Evolutionary conservation across 2,888 invertebrate species (phyloP), one percentile per base, ranked within the genome.

Genomic region (Cephalotes varians): DNA sequence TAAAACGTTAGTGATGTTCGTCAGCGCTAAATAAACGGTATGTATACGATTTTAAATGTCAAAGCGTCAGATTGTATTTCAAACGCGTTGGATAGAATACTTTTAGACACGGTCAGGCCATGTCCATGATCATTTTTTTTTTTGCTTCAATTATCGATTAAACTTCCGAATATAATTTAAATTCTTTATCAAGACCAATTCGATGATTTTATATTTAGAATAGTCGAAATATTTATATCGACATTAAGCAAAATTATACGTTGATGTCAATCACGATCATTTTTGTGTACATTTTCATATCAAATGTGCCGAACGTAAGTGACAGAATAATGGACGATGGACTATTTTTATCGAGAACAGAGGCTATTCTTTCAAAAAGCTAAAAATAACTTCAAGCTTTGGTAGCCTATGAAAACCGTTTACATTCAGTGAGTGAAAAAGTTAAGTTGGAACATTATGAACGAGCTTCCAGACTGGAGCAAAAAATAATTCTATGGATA

Each of bases 291-390:
- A 74, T 64, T 62, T 82, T 76, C 25, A 60, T 51, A 64, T 82
- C 65, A 65, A 87, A 86, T 65, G 71, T 65, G 31, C 67, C 37
- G 47, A 77, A 83, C 76, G 74, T 74, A 82, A 81, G 83, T 86
- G 69, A 67, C 76, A 82, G 82, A 81, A 85, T 83, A 88, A 89
- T 81, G 90, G 86, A 90, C 90, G 85, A 88, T 87, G 80, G 74
- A 89, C 92, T 94, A 94, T 93, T 94, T 93, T 93, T 91, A 92
- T 87, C 92, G 74, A 91, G 92, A 92, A 91, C 91, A 92, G 91
- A 93, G 93, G 92, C 93, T 93, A 93, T 93, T 93, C 92, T 93
- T 93, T 90, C 86, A 85, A 90, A 92, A 92, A 91, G 91, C 91
- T 91, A 92, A 91, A 94, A 94, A 93, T 93, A 93, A 90, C 88